Conservation (phyloP, 2,113 vertebrate species). For the Pogona vitticeps region DNA sequence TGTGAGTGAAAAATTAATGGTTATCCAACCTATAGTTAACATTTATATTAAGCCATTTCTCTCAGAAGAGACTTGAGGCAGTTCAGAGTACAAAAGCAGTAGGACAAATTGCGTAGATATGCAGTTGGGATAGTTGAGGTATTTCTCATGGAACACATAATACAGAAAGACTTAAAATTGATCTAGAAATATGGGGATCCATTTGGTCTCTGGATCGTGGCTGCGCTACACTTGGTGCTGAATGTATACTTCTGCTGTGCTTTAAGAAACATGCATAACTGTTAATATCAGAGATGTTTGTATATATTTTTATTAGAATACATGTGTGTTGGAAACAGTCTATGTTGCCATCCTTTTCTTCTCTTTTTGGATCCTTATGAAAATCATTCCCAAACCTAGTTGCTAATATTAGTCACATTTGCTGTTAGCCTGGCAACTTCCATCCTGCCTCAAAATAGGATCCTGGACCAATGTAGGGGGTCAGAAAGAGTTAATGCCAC, state of each 20-base stretch:
- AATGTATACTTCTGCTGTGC: background rate
- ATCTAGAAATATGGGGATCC: background rate
- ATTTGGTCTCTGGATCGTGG: background rate
- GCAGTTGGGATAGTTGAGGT: background rate
- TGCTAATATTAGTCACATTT: background rate
- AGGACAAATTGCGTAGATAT: background rate
- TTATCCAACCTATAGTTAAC: background rate
- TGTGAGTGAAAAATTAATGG: background rate
- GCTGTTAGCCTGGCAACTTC: background rate
- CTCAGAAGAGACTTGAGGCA: background rate
- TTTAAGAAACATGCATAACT: background rate
- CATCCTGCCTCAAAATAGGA: background rate
- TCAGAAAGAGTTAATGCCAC: background rate
- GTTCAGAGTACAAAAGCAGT: background rate
- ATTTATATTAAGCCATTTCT: background rate
- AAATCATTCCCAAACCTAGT: background rate
- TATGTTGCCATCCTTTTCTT: background rate
- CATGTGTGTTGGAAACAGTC: background rate
- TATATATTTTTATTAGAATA: background rate
- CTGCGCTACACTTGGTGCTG: background rate
- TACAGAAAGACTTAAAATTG: background rate
- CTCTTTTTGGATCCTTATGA: background rate
- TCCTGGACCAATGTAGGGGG: too few species aligned
- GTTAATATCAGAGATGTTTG: too few species aligned
- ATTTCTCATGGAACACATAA: background rate